Evolutionary conservation across 2,113 vertebrate genomes (phyloP).

Genomic region (Riparia riparia): DNA sequence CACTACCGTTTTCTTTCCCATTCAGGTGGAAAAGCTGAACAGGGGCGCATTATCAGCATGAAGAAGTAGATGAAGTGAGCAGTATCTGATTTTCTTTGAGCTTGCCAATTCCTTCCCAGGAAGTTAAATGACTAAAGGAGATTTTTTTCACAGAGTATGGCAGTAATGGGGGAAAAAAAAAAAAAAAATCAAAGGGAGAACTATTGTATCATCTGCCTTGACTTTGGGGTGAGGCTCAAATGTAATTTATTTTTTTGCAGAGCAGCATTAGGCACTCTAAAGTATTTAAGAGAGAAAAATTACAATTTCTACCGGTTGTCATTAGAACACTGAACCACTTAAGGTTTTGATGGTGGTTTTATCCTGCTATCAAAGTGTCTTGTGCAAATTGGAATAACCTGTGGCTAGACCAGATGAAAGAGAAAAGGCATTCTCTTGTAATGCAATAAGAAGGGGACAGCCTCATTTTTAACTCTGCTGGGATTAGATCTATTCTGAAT

Average conservation of each 20-base stretch:
- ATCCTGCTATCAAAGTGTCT: constrained; percentile 17
- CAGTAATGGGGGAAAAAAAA: constrained; percentile 10
- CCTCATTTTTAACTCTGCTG: neutral
- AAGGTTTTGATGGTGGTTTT: constrained; percentile 8
- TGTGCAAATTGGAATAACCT: constrained; percentile 35
- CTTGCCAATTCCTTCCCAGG: constrained; percentile 5
- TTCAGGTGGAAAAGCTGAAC: neutral
- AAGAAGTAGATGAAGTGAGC: neutral
- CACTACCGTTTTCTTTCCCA: neutral
- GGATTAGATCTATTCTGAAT: constrained; percentile 25
- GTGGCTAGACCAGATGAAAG: constrained; percentile 7
- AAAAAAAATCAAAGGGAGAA: constrained; percentile 17
- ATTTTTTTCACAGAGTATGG: neutral
- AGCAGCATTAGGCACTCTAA: constrained; percentile 54
- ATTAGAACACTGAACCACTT: constrained; percentile 48
- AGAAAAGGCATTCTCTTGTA: constrained; percentile 2
- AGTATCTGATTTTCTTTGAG: constrained; percentile 23
- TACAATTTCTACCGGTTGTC: constrained; percentile 38
- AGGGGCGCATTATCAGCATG: neutral
- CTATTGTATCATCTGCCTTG: constrained; percentile 31
- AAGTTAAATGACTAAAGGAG: constrained; percentile 54
- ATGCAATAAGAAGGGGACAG: neutral
- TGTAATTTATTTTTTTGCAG: constrained; percentile 30
- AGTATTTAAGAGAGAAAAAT: constrained; percentile 52
- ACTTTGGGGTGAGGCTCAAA: constrained; percentile 16